Percentiles rank a stretch among this genome's conserved stretches.
Conservation (phyloP, 2,113 vertebrate species). For the Otolemur garnettii region DNA sequence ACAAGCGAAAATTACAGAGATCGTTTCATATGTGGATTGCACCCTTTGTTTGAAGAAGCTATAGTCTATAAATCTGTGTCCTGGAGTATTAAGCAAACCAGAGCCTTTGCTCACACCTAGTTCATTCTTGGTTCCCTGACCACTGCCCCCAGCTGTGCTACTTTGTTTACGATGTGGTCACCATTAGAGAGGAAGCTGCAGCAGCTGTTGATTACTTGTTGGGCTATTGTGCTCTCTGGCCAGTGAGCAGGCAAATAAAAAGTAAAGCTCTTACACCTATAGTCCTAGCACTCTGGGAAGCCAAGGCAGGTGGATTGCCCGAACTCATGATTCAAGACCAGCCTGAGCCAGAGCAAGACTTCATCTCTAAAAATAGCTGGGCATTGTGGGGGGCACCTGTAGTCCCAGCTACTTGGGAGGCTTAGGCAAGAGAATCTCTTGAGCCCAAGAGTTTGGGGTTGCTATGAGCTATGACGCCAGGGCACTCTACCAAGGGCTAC, state of each 20-base stretch:
- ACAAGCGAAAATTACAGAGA: neutral
- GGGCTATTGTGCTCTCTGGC: neutral
- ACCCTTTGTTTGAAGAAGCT: neutral
- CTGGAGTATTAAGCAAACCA: neutral
- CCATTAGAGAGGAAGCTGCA: slow-evolving; percentile 6
- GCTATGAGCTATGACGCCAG: too few species aligned
- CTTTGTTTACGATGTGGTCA: neutral
- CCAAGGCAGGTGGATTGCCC: too few species aligned
- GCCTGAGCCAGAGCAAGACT: too few species aligned
- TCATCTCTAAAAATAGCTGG: too few species aligned
- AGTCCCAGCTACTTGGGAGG: too few species aligned
- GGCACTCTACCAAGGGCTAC: too few species aligned
- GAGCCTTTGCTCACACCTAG: neutral
- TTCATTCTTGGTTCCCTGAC: neutral
- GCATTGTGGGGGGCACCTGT: too few species aligned
- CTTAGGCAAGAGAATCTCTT: too few species aligned
- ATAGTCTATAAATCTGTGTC: neutral
- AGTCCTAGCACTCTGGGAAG: too few species aligned
- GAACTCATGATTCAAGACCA: too few species aligned
- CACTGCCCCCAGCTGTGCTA: neutral
- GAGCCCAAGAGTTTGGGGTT: too few species aligned
- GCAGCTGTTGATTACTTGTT: neutral
- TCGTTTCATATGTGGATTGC: neutral
- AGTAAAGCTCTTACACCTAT: too few species aligned
- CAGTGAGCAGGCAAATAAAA: neutral